Percentiles rank a stretch among this genome's conserved stretches.
These are phyloP conservation scores for Oscheius sp. DNA, from an alignment of 1,140 invertebrate species.

Conservation along the genomic window DNA sequence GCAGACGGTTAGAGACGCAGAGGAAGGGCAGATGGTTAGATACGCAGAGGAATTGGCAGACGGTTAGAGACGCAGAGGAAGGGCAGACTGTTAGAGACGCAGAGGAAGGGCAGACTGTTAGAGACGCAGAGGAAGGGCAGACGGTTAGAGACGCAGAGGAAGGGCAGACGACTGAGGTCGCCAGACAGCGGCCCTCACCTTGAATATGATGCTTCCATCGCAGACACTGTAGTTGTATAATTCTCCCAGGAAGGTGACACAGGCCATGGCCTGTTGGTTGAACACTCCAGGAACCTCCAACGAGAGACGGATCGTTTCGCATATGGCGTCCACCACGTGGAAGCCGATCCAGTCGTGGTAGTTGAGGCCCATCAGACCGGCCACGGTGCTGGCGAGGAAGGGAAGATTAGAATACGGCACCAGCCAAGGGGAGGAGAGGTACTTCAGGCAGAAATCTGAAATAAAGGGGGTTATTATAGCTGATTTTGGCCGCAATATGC, in stretches of 20 bases:
- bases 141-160: background rate
- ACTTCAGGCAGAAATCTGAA: conserved; percentile 14
- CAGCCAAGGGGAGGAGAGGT: conserved; percentile 38
- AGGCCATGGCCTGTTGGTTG: conserved; percentile 35
- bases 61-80: background rate
- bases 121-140: too few relatives aligned
- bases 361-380: conserved; percentile 11
- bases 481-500: too few relatives aligned
- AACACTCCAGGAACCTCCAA: conserved; percentile 18
- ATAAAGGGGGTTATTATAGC: too few relatives aligned
- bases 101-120: too few relatives aligned
- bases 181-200: conserved; percentile 1
- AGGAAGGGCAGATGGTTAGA: background rate
- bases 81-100: background rate
- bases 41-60: background rate
- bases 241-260: conserved; percentile 35
- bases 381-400: conserved; percentile 15
- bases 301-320: conserved; percentile 28
- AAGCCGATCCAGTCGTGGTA: conserved; percentile 33
- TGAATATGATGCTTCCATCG: conserved; percentile 25
- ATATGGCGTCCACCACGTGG: conserved; percentile 14
- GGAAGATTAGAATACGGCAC: conserved; percentile 16
- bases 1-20: background rate
- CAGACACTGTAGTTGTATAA: conserved; percentile 40
- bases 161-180: background rate